Base-by-base conservation (phyloP, 2,113 vertebrate genomes). In the Equus przewalskii region DNA sequence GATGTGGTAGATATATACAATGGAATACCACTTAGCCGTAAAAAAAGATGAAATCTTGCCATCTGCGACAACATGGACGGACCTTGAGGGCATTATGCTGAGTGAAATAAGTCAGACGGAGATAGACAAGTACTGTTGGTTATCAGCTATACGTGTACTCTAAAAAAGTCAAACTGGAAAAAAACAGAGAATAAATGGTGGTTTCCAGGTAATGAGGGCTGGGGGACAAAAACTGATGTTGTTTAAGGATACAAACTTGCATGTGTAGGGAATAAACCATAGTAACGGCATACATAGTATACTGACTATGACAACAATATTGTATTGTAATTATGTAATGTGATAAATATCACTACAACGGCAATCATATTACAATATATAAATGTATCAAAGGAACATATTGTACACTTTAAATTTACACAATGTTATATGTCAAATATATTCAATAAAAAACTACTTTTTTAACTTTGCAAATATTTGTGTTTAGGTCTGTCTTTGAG, bases 401-500 rank as follows among this genome's bases (percentile, higher is more conserved):
- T 7, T 24, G 0, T 79, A 60, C 30, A 87, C 54, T 7, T 54
- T 89, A 73, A 73, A 72, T 62, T 73, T 54, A 89, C 7, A 83
- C 79, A 72, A 54, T 81, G 21, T 82, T 62, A 21, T 51, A 89
- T 54, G 56, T 54, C 56, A 44, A 81, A 56, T 82, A 72, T 70
- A 33, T 62, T 64, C 44, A 81, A 13, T 81, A 28, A 41, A 82
- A 89, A 89, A 54, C 73, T 89, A 26, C 80, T 49, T 51, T 54
- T 72, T 49, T 2, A 58, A 54, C 21, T 92, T 91, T 92, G 80
- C 26, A 36, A 84, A 83, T 80, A 93, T 65, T 94, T 56, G 8
- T 88, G 16, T 69, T 56, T 89, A 82, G 14, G 36, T 95, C 85
- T 80, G 19, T 76, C 64, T 90, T 65, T 49, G 78, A 92, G 79